Base-by-base conservation (phyloP, 2,888 invertebrate species). In the Epinotia bilunana region DNA sequence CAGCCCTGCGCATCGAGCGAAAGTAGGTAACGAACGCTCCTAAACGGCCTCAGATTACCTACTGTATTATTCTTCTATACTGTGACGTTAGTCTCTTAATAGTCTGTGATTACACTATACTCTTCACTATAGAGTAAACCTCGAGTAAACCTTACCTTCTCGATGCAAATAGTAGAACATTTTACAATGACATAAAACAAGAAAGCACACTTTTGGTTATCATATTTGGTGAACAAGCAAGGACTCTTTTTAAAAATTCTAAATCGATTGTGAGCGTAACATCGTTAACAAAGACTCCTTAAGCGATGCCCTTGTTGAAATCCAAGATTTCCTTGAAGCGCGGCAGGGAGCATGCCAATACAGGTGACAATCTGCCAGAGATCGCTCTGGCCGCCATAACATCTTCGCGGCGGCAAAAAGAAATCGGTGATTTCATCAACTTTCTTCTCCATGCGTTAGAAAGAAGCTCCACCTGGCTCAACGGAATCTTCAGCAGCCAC, bases 301-400 rank as follows among this genome's bases (percentile, higher is more conserved):
- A 88, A 53, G n/a, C 53, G 16, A 53, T 88, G 87, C 80, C 84
- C 43, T 77, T 82, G 3, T 87, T 84, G 76, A 88, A 86, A 81
- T 76, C 84, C 74, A 88, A 86, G 81, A 77, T 82, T 62, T 80
- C 86, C 13, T 49, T 82, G 28, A 90, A 84, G 78, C 85, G 83
- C 28, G 72, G 77, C 9, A 83, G 82, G 43, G 87, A 89, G 46
- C 67, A 80, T 5, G 77, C 83, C 84, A 7, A 57, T 77, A 18
- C 87, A 82, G 79, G 76, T 53, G 90, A 91, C 3, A 76, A 74
- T 1, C 80, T 87, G 2, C 88, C 91, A 1, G 92, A 93, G 63
- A 83, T 92, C 43, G 93, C 90, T 3, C 77, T 93, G 28, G 93
- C 92, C 6, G 93, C 92, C 11, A 91, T 93, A 49, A 82, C 83